These are phyloP conservation scores for Nasonia oneida DNA, from an alignment of 2,888 invertebrate genomes.

Conservation along the genomic window DNA sequence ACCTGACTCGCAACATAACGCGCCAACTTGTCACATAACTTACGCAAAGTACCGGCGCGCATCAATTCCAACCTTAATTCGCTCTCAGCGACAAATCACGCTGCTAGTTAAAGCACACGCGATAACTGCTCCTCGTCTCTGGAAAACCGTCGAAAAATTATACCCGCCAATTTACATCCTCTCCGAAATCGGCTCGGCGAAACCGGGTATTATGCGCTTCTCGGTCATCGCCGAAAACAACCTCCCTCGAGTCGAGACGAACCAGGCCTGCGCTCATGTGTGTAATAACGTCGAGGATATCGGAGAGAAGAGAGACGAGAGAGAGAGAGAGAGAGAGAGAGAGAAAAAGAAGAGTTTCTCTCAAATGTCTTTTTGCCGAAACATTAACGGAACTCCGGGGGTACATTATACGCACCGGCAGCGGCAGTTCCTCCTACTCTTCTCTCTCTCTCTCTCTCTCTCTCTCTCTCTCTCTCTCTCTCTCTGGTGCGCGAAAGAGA, in stretches of 20 bases:
- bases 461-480: no score
- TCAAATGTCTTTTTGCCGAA: conserved; percentile 8
- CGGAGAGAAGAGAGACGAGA: neutral
- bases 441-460: no score
- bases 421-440: conserved; percentile 16
- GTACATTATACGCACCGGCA: neutral
- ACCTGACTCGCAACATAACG: conserved; percentile 9
- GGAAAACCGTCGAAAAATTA: neutral
- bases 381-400: conserved; percentile 67
- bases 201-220: neutral
- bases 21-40: neutral
- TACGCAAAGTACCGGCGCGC: neutral
- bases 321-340: neutral
- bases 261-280: neutral
- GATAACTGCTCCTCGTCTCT: neutral
- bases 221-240: neutral
- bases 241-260: neutral
- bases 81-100: neutral
- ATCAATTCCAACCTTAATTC: neutral
- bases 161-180: neutral
- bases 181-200: neutral
- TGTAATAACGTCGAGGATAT: neutral
- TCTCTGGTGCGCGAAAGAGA: conserved; percentile 1
- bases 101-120: conserved; percentile 3
- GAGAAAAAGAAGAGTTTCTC: neutral